Conservation (phyloP, 1,140 invertebrate species). For the Pseudomyrmex dendroicus region DNA sequence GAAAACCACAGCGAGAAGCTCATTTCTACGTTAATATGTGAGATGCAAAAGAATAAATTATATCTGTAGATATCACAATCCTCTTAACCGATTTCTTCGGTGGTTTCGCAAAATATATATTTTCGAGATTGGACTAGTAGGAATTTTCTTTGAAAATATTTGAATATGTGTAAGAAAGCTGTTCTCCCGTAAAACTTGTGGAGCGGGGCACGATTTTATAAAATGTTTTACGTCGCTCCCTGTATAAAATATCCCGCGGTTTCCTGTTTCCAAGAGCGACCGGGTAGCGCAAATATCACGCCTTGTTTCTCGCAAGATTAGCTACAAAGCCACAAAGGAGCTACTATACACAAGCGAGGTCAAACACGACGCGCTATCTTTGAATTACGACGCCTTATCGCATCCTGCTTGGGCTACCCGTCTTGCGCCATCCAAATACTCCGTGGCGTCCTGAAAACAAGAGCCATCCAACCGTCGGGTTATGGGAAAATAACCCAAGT, state of each 20-base stretch:
- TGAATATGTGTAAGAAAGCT: no score
- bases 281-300: conserved; percentile 46
- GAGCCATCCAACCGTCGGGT: conserved; percentile 50
- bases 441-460: conserved; percentile 61
- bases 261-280: conserved; percentile 44
- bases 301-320: conserved; percentile 52
- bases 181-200: conserved; percentile 22
- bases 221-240: not conserved
- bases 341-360: conserved; percentile 63
- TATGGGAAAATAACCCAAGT: conserved; percentile 58
- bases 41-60: conserved; percentile 2
- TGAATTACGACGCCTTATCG: conserved; percentile 76
- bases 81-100: no score
- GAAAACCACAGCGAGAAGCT: not conserved
- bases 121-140: no score
- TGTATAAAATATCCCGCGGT: conserved; percentile 21
- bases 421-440: conserved; percentile 73
- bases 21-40: not conserved
- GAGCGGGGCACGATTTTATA: not conserved
- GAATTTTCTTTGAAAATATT: no score
- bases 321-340: conserved; percentile 63
- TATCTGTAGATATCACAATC: no score
- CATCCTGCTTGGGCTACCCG: conserved; percentile 75
- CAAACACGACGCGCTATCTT: conserved; percentile 72
- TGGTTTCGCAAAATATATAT: no score